phyloP scores from a whole-genome alignment of 64 coral and sea anemone genomes.

The Pocillopora verrucosa region DNA sequence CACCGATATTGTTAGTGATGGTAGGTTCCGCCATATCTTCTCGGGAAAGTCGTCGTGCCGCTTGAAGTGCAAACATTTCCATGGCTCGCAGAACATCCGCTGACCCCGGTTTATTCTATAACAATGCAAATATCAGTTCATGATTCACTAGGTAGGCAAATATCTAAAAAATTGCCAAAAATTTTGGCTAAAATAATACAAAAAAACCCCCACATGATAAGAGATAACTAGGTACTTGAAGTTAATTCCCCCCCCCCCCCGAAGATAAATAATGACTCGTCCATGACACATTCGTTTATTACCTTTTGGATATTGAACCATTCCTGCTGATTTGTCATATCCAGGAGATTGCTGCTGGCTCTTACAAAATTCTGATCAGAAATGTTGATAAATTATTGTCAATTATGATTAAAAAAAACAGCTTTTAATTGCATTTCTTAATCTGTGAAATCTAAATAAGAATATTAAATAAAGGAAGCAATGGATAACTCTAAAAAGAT shows the following conservation, averaged over 20 bases:
- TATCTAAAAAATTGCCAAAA: background rate
- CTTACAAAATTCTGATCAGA: constrained; percentile 79
- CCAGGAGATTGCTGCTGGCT: constrained; percentile 83
- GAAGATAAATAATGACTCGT: too few species aligned
- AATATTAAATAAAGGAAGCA: too few species aligned
- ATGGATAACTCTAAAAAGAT: too few species aligned
- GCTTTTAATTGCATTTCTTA: too few species aligned
- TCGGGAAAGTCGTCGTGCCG: constrained; percentile 68
- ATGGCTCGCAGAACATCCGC: constrained; percentile 80
- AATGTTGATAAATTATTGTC: background rate
- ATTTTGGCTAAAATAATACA: background rate
- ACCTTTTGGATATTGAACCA: constrained; percentile 94
- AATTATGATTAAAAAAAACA: background rate
- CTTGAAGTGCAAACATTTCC: constrained; percentile 89
- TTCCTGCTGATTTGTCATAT: constrained; percentile 95
- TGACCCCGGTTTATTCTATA: constrained; percentile 76
- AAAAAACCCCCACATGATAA: background rate
- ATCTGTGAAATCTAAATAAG: too few species aligned
- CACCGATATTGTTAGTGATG: constrained; percentile 95
- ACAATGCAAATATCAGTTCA: background rate
- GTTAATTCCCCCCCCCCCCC: too few species aligned
- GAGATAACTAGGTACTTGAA: background rate
- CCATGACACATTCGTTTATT: background rate
- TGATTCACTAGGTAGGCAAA: background rate
- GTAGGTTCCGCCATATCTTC: constrained; percentile 70